A percentile compares a stretch with the other conserved stretches of the same genome.
Evolutionary conservation across 2,113 vertebrate species (phyloP).

Genomic region (Heterochromis multidens): DNA sequence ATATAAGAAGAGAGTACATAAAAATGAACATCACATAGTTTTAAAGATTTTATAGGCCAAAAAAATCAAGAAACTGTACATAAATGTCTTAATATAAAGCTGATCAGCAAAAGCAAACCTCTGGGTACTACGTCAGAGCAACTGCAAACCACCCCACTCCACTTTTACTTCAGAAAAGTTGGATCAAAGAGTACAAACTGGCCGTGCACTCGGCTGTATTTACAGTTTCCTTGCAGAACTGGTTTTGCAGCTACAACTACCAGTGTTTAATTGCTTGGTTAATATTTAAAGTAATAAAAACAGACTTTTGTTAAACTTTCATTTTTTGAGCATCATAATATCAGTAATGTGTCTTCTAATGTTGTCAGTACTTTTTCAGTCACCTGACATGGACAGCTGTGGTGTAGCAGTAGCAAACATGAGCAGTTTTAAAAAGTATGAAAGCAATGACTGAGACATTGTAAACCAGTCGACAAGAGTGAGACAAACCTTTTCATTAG

Average conservation of each 20-base stretch:
- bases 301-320: neutral
- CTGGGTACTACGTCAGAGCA: accelerated
- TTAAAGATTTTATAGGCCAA: neutral
- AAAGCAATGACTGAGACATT: too few species aligned
- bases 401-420: neutral
- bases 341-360: neutral
- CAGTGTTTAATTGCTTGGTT: neutral
- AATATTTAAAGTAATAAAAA: neutral
- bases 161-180: neutral
- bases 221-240: conserved; percentile 28
- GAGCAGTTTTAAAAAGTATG: neutral
- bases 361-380: neutral
- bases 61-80: accelerated
- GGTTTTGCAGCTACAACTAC: conserved; percentile 18
- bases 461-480: too few species aligned
- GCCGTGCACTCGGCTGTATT: conserved; percentile 7
- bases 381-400: neutral
- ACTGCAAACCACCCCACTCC: accelerated
- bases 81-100: neutral
- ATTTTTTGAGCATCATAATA: neutral
- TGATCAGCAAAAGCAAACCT: neutral
- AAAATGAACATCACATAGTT: neutral
- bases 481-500: too few species aligned
- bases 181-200: neutral
- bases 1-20: too few species aligned